These are phyloP conservation scores for Lomographa bimaculata DNA, from an alignment of 2,888 invertebrate species.

Conservation along the genomic window DNA sequence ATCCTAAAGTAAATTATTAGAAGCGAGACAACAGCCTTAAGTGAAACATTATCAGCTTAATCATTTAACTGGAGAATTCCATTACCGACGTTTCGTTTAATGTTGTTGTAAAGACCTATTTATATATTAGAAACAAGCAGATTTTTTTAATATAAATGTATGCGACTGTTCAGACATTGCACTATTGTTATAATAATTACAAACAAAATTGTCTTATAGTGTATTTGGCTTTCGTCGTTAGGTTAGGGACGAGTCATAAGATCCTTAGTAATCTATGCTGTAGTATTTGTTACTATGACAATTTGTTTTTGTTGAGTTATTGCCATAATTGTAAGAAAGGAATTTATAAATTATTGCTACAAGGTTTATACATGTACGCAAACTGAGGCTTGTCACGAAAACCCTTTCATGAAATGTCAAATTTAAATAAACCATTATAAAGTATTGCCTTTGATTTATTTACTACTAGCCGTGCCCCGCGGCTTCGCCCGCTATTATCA, in stretches of 20 bases:
- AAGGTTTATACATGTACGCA: conserved; percentile 75
- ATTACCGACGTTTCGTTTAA: conserved; percentile 16
- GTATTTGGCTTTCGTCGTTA: conserved; percentile 81
- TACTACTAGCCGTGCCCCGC: no score
- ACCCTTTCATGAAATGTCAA: conserved; percentile 81
- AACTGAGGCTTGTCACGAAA: conserved; percentile 80
- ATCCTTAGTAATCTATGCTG: conserved; percentile 62
- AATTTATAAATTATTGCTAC: conserved; percentile 77
- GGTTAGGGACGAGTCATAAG: conserved; percentile 69
- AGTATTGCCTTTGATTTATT: conserved; percentile 37
- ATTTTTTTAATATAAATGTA: conserved; percentile 24
- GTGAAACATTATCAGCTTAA: conserved; percentile 1
- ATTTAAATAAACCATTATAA: conserved; percentile 79
- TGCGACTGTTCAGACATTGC: conserved; percentile 25
- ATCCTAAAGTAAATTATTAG: conserved; percentile 48
- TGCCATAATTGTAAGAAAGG: conserved; percentile 75
- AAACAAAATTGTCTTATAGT: conserved; percentile 56
- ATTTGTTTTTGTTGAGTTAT: conserved; percentile 81
- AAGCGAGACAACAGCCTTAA: conserved; percentile 26
- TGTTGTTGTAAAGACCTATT: background rate
- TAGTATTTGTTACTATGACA: conserved; percentile 71
- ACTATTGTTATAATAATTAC: conserved; percentile 37
- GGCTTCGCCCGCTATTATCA: no score
- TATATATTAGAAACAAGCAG: conserved; percentile 12
- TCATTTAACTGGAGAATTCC: no score